Percentiles rank a stretch among this genome's conserved stretches.
Evolutionary conservation across 2,113 vertebrate genomes (phyloP).

Genomic region (Anoura caudifer): DNA sequence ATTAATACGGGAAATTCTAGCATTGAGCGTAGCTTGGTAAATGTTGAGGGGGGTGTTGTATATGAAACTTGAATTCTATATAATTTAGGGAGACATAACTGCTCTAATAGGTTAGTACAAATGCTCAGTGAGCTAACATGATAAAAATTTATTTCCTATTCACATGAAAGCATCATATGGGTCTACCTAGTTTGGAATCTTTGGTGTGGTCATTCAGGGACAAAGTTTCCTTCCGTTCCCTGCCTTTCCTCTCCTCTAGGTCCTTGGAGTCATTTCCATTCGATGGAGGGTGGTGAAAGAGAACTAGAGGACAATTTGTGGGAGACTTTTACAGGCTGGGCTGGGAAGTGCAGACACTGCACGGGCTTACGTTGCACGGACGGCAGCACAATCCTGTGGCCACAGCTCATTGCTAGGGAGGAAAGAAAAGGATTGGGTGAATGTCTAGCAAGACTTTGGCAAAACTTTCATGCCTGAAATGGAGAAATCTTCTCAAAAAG

Average conservation of each 20-base stretch:
- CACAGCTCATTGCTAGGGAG: background rate
- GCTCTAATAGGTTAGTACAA: background rate
- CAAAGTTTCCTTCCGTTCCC: background rate
- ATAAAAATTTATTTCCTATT: background rate
- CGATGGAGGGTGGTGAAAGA: background rate
- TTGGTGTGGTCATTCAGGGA: background rate
- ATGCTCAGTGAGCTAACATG: background rate
- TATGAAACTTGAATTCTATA: background rate
- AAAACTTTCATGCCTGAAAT: background rate
- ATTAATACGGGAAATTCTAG: background rate
- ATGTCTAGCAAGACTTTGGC: background rate
- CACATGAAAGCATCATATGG: background rate
- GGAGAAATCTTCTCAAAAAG: background rate
- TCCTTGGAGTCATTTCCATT: background rate
- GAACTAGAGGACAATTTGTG: background rate
- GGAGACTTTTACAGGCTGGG: background rate
- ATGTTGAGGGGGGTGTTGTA: background rate
- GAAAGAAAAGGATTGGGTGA: background rate
- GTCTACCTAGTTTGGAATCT: background rate
- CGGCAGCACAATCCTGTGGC: background rate
- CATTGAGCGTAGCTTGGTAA: background rate
- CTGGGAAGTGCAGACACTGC: background rate
- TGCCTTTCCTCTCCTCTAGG: background rate
- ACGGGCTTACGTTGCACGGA: background rate
- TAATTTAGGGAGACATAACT: background rate